These are phyloP conservation scores for Irena cyanogastra DNA, from an alignment of 2,113 vertebrate genomes.

Conservation along the genomic window DNA sequence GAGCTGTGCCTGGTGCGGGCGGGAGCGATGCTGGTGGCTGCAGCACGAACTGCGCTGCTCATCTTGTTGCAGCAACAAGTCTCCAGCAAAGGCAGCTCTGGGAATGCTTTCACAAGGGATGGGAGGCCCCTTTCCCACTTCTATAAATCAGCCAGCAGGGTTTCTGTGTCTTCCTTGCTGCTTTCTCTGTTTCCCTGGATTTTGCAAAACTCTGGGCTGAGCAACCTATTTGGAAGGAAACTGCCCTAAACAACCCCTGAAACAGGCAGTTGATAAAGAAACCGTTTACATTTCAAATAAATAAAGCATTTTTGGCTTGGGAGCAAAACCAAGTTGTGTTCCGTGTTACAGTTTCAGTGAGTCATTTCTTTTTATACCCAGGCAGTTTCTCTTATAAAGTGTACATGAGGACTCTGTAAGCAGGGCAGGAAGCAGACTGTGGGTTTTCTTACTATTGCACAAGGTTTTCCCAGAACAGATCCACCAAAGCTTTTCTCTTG, in stretches of 20 bases:
- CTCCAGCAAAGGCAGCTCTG: neutral
- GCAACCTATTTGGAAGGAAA: neutral
- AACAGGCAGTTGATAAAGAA: neutral
- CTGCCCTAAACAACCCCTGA: neutral
- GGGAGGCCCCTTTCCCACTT: neutral
- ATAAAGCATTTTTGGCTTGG: neutral
- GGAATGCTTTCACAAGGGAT: neutral
- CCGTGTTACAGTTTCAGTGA: neutral
- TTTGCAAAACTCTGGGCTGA: neutral
- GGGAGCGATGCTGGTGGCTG: neutral
- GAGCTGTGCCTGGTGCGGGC: neutral
- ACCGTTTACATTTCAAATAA: neutral
- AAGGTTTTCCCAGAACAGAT: neutral
- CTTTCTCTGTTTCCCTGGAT: neutral
- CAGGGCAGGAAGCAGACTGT: neutral
- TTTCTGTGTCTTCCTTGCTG: neutral
- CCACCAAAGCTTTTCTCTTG: neutral
- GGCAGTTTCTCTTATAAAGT: conserved; percentile 21
- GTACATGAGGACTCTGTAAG: neutral
- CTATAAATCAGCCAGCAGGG: neutral
- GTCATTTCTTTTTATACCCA: neutral
- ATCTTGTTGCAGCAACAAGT: neutral
- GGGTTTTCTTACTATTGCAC: neutral
- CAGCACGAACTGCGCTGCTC: fast-evolving
- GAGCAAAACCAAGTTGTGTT: neutral